Conservation (phyloP, 2,888 invertebrate genomes). For the Cataglyphis albicans region DNA sequence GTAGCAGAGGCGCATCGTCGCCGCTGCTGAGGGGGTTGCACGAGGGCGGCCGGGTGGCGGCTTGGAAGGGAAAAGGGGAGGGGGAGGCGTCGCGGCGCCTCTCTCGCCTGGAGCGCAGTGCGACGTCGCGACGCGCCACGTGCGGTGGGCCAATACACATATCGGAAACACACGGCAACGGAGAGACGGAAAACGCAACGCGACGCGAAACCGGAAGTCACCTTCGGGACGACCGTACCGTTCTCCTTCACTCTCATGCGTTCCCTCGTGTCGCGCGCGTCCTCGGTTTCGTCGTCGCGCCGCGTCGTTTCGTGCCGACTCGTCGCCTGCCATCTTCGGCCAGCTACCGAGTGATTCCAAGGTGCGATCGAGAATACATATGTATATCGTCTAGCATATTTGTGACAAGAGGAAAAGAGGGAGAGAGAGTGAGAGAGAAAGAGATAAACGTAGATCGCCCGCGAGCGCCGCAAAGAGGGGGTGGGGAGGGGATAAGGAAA, state of each 20-base stretch:
- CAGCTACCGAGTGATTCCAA: constrained; percentile 44
- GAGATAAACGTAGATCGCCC: constrained; percentile 50
- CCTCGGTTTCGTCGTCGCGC: constrained; percentile 38
- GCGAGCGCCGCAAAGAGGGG: constrained; percentile 28
- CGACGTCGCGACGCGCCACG: constrained; percentile 86
- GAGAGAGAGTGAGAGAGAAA: constrained; percentile 41
- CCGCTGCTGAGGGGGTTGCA: constrained; percentile 64
- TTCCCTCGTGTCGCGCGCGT: constrained; percentile 42
- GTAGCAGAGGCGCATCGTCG: constrained; percentile 66
- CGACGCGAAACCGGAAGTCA: constrained; percentile 74
- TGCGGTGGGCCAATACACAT: constrained; percentile 81
- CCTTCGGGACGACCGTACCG: constrained; percentile 63
- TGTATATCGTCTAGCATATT: constrained; percentile 14
- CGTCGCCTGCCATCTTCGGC: constrained; percentile 28
- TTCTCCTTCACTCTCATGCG: constrained; percentile 8
- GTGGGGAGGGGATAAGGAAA: constrained; percentile 55
- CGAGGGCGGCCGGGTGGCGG: constrained; percentile 35
- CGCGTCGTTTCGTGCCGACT: constrained; percentile 16
- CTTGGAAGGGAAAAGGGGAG: constrained; percentile 69
- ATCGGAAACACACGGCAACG: constrained; percentile 59
- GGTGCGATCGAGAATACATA: constrained; percentile 41
- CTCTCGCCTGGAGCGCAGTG: constrained; percentile 85
- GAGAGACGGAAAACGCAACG: constrained; percentile 61
- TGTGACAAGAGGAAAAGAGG: constrained; percentile 13
- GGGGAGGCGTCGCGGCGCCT: constrained; percentile 81